phyloP scores from a whole-genome alignment of 2,888 invertebrate species.

The Dromius quadrimaculatus region DNA sequence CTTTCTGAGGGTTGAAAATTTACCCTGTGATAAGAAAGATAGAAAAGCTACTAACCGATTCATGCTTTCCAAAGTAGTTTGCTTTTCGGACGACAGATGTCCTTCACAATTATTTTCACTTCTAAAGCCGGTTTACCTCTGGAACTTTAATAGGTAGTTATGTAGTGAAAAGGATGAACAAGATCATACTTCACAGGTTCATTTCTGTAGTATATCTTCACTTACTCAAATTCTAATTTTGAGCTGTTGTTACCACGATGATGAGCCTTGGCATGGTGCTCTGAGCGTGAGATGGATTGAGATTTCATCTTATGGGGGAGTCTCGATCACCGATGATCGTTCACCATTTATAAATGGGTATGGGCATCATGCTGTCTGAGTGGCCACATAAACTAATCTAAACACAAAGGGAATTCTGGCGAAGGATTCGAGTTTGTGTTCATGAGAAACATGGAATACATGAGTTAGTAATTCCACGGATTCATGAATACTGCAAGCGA shows the following conservation, averaged over 20 bases:
- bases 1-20: too few relatives aligned
- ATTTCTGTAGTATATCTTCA: slow-evolving; percentile 77
- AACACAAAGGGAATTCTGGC: too few relatives aligned
- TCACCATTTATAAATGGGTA: slow-evolving; percentile 16
- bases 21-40: too few relatives aligned
- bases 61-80: neutral
- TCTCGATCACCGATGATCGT: slow-evolving; percentile 40
- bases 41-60: too few relatives aligned
- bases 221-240: slow-evolving; percentile 68
- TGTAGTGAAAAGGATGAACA: too few relatives aligned
- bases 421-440: too few relatives aligned
- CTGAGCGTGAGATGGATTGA: slow-evolving; percentile 34
- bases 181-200: slow-evolving; percentile 74
- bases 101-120: neutral
- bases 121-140: too few relatives aligned
- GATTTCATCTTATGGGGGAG: neutral
- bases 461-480: too few relatives aligned
- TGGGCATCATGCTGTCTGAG: slow-evolving; percentile 24
- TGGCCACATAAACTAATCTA: slow-evolving; percentile 16
- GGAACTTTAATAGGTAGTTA: too few relatives aligned
- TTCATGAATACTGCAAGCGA: too few relatives aligned
- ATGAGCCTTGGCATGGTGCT: slow-evolving; percentile 67
- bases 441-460: too few relatives aligned
- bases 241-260: slow-evolving; percentile 71
- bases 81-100: neutral